phyloP scores from a whole-genome alignment of 2,888 invertebrate species.

The Antitype chi region DNA sequence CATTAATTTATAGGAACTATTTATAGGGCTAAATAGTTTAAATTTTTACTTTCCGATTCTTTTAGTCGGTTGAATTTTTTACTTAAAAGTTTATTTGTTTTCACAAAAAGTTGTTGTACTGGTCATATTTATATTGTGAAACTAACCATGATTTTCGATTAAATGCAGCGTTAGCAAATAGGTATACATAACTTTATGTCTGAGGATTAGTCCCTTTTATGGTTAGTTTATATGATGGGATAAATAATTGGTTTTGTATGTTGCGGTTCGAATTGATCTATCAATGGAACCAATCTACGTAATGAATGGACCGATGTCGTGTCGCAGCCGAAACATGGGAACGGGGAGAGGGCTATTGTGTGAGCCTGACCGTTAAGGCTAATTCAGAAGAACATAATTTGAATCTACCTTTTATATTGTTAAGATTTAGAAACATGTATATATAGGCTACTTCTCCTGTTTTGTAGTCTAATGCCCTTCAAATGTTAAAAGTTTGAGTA shows the following conservation, averaged over 20 bases:
- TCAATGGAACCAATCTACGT: slow-evolving; percentile 45
- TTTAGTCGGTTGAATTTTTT: no score
- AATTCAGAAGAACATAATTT: slow-evolving; percentile 21
- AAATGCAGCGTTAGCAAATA: slow-evolving; percentile 8
- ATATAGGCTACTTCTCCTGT: not conserved
- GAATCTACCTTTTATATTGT: not conserved
- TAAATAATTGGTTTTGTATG: slow-evolving; percentile 47
- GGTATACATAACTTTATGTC: slow-evolving; percentile 13
- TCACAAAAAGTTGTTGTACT: not conserved
- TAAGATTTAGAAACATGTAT: not conserved
- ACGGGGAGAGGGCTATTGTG: not conserved
- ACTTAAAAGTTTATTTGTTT: not conserved
- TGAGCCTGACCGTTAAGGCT: not conserved
- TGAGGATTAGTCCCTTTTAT: slow-evolving; percentile 33
- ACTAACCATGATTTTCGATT: slow-evolving; percentile 10
- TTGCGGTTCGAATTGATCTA: slow-evolving; percentile 31
- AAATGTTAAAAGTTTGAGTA: not conserved
- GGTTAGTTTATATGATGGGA: slow-evolving; percentile 36
- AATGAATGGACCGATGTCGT: slow-evolving; percentile 34
- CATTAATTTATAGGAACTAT: no score
- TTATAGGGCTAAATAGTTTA: no score
- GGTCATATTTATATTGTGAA: not conserved
- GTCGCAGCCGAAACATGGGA: not conserved
- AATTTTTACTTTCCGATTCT: no score
- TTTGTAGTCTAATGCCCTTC: not conserved